Evolutionary conservation across 1,140 invertebrate genomes (phyloP).

Genomic region (Phocides pigmalion): DNA sequence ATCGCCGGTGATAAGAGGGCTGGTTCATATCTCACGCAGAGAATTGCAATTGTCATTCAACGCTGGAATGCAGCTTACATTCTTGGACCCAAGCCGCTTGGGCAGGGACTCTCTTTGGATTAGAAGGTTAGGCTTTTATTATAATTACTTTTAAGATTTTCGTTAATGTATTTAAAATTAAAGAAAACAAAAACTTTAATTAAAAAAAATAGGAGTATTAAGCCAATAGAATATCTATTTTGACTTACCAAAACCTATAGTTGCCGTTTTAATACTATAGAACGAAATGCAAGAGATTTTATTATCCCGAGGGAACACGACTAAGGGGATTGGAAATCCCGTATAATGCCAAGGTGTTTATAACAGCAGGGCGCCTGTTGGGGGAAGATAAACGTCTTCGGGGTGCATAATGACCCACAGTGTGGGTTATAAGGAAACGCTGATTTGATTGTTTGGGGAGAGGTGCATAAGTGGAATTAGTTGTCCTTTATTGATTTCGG

Average conservation of each 20-base stretch:
- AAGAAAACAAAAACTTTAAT: too few species aligned
- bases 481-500: slow-evolving; percentile 11
- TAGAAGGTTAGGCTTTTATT: too few species aligned
- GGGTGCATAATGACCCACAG: slow-evolving; percentile 42
- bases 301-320: neutral
- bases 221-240: too few species aligned
- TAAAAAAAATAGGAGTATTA: too few species aligned
- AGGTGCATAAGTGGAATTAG: slow-evolving; percentile 16
- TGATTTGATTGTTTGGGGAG: slow-evolving; percentile 41
- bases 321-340: slow-evolving; percentile 18
- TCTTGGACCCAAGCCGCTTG: too few species aligned
- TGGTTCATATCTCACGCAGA: too few species aligned
- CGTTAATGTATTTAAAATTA: too few species aligned
- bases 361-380: slow-evolving; percentile 15
- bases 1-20: too few species aligned
- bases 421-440: slow-evolving; percentile 34
- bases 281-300: slow-evolving; percentile 9
- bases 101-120: too few species aligned
- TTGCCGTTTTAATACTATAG: slow-evolving; percentile 4
- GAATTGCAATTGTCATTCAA: too few species aligned
- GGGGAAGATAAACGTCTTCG: slow-evolving; percentile 32
- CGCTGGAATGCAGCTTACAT: too few species aligned
- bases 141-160: too few species aligned
- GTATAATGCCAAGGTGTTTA: slow-evolving; percentile 27
- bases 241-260: neutral